These are phyloP conservation scores for Dryocosmus kuriphilus DNA, from an alignment of 2,888 invertebrate species.

Conservation along the genomic window DNA sequence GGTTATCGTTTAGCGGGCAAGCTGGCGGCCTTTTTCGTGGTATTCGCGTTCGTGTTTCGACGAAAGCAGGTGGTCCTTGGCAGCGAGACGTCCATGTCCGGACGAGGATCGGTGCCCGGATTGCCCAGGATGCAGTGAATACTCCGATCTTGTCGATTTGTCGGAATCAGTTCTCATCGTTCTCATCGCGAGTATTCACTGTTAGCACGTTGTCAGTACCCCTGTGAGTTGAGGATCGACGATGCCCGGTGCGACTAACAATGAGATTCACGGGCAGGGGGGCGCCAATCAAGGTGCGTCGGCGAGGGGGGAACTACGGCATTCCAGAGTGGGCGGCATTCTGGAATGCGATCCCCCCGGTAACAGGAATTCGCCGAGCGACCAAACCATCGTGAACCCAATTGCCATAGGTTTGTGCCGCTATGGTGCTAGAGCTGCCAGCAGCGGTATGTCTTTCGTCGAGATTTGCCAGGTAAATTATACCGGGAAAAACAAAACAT, in stretches of 20 bases:
- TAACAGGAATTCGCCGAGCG: constrained; percentile 72
- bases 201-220: too few species aligned
- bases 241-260: constrained; percentile 43
- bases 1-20: constrained; percentile 53
- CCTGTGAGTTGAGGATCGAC: not conserved
- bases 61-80: not conserved
- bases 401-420: constrained; percentile 71
- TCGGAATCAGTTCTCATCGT: not conserved
- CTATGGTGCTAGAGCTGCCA: constrained; percentile 71
- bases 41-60: constrained; percentile 18
- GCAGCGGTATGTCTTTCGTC: constrained; percentile 73
- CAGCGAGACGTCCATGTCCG: not conserved
- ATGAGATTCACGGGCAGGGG: constrained; percentile 52
- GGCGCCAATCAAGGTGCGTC: constrained; percentile 63
- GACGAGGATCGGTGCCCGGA: not conserved
- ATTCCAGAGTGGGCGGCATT: constrained; percentile 77
- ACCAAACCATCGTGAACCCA: constrained; percentile 58
- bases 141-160: not conserved
- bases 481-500: not conserved
- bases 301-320: constrained; percentile 69
- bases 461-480: constrained; percentile 75
- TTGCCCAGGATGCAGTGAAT: not conserved
- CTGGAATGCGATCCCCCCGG: constrained; percentile 75
- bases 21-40: constrained; percentile 47
- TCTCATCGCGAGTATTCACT: not conserved